Conservation (phyloP, 64 coral and sea anemone species). For the Dendronephthya gigantea region DNA sequence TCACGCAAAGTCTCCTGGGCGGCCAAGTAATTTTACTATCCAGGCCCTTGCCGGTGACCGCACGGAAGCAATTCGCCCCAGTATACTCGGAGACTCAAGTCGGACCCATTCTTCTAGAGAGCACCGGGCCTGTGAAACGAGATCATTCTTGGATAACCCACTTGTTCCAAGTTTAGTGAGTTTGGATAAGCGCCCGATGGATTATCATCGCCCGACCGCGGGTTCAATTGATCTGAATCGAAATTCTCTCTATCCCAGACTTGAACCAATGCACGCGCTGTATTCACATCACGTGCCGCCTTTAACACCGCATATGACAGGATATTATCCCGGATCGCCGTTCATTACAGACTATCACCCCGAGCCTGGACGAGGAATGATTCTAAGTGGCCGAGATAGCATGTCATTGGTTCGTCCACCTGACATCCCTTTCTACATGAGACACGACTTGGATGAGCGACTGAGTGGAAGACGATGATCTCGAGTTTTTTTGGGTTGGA, state of each 20-base stretch:
- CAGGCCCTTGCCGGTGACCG: background rate
- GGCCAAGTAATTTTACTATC: background rate
- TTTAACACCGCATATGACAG: background rate
- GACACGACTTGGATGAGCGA: background rate
- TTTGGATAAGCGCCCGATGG: background rate
- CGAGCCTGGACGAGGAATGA: background rate
- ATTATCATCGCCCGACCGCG: background rate
- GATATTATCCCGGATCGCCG: background rate
- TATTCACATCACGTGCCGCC: background rate
- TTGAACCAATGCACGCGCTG: background rate
- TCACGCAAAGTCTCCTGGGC: background rate
- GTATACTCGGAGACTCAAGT: background rate
- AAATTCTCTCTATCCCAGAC: background rate
- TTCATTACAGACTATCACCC: background rate
- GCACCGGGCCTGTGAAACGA: background rate
- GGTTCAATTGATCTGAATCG: conserved; percentile 1
- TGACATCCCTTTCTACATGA: background rate
- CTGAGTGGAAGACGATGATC: background rate
- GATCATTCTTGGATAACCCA: background rate
- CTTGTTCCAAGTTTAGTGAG: background rate
- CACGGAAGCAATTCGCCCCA: background rate
- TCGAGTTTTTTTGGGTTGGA: background rate
- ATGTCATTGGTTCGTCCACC: background rate
- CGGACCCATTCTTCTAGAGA: background rate
- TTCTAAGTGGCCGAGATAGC: background rate